Evolutionary conservation across 2,113 vertebrate species (phyloP).

Genomic region (Mustelus asterias): DNA sequence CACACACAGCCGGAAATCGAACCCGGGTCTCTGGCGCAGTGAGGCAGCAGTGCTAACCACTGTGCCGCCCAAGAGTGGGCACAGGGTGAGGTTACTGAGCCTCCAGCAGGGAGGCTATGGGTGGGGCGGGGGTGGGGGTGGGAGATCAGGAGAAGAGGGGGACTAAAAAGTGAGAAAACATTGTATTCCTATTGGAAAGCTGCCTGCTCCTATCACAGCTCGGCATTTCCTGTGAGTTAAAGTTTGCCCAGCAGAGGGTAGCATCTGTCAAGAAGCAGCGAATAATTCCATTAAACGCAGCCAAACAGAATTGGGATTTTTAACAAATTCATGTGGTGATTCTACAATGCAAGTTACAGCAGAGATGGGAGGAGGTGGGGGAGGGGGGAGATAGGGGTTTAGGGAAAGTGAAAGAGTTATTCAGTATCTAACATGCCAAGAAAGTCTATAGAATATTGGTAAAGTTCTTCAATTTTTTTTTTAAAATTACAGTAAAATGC

Average conservation of each 20-base stretch:
- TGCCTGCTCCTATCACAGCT: neutral
- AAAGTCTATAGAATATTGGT: slow-evolving; percentile 37
- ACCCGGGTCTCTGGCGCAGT: too few species aligned
- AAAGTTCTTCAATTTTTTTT: slow-evolving; percentile 24
- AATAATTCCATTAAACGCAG: slow-evolving; percentile 21
- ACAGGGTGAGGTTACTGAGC: neutral
- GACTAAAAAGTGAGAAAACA: neutral
- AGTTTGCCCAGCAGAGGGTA: neutral
- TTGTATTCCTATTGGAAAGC: neutral
- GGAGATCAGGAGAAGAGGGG: neutral
- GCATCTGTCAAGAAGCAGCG: neutral
- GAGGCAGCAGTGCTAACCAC: too few species aligned
- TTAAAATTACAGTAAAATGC: slow-evolving; percentile 24
- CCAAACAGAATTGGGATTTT: neutral
- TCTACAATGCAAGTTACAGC: slow-evolving; percentile 19
- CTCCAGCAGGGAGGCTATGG: neutral
- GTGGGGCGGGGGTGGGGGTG: neutral
- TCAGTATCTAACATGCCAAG: slow-evolving; percentile 32
- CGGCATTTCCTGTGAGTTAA: neutral
- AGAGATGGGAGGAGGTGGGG: slow-evolving; percentile 34
- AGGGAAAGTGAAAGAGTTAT: slow-evolving; percentile 33
- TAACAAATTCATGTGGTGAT: neutral
- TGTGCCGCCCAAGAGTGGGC: neutral
- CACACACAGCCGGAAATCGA: too few species aligned
- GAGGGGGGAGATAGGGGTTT: slow-evolving; percentile 41